These are phyloP conservation scores for Poliocrania exsul DNA, from an alignment of 2,797 vertebrate species.

Conservation along the genomic window DNA sequence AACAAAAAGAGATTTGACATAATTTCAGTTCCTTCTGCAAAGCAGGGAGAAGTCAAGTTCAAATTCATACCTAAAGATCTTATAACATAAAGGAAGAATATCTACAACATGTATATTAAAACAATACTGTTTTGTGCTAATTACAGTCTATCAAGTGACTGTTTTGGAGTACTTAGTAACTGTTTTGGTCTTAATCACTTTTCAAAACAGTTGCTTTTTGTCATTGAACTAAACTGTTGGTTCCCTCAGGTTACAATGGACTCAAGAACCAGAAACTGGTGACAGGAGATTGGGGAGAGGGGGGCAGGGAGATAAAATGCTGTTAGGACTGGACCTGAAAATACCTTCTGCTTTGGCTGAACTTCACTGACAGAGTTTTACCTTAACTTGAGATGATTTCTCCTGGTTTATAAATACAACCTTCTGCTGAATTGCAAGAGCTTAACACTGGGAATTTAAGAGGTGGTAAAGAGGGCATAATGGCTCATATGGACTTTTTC, in stretches of 20 bases:
- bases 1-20: conserved; percentile 57
- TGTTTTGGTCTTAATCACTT: neutral
- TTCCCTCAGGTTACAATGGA: neutral
- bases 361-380: neutral
- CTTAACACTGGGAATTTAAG: neutral
- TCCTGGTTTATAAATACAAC: neutral
- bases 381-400: neutral
- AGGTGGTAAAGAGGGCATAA: neutral
- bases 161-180: neutral
- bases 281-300: neutral
- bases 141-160: neutral
- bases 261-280: neutral
- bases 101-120: neutral
- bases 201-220: neutral
- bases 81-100: neutral
- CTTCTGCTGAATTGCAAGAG: neutral
- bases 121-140: neutral
- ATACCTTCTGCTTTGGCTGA: neutral
- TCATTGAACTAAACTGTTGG: neutral
- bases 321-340: neutral
- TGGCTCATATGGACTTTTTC: neutral
- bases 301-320: neutral
- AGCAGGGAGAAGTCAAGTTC: conserved; percentile 46
- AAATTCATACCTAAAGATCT: neutral
- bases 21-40: conserved; percentile 27